Conservation (phyloP, 2,797 vertebrate genomes). For the Myotis findleyi region DNA sequence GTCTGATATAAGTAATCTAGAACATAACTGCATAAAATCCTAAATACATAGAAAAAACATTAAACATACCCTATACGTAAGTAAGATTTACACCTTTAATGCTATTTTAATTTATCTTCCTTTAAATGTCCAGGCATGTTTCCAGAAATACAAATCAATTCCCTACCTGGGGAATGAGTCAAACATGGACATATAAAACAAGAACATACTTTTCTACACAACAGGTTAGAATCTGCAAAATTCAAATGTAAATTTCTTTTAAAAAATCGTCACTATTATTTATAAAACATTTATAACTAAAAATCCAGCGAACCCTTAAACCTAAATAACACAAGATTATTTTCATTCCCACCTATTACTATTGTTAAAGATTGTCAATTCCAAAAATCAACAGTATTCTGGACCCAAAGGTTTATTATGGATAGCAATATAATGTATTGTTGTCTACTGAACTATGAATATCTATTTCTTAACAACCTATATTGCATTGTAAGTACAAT, state of each 20-base stretch:
- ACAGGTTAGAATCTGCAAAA: slow-evolving; percentile 41
- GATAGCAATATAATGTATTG: not conserved
- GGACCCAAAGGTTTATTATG: not conserved
- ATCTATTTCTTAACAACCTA: slow-evolving; percentile 7
- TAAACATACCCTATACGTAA: slow-evolving; percentile 47
- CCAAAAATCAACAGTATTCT: slow-evolving; percentile 23
- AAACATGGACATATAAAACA: slow-evolving; percentile 46
- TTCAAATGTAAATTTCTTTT: slow-evolving; percentile 28
- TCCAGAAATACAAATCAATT: slow-evolving; percentile 61
- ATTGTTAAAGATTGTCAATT: slow-evolving; percentile 14
- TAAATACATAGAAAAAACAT: not conserved
- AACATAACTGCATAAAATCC: slow-evolving; percentile 72
- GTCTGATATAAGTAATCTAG: slow-evolving; percentile 78
- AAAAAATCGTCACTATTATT: not conserved
- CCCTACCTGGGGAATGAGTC: slow-evolving; percentile 38
- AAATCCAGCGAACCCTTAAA: slow-evolving; percentile 48
- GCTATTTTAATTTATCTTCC: slow-evolving; percentile 40
- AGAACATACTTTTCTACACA: slow-evolving; percentile 35
- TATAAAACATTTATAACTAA: slow-evolving; percentile 55
- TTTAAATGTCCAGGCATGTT: slow-evolving; percentile 49
- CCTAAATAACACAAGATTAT: not conserved
- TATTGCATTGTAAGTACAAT: slow-evolving; percentile 36
- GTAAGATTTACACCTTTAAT: slow-evolving; percentile 31
- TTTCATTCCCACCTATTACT: slow-evolving; percentile 47
- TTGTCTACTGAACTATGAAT: slow-evolving; percentile 57